Evolutionary conservation across 2,797 vertebrate genomes (phyloP), one percentile per base, ranked within the genome.

Genomic region (Tauraco hartlaubi): DNA sequence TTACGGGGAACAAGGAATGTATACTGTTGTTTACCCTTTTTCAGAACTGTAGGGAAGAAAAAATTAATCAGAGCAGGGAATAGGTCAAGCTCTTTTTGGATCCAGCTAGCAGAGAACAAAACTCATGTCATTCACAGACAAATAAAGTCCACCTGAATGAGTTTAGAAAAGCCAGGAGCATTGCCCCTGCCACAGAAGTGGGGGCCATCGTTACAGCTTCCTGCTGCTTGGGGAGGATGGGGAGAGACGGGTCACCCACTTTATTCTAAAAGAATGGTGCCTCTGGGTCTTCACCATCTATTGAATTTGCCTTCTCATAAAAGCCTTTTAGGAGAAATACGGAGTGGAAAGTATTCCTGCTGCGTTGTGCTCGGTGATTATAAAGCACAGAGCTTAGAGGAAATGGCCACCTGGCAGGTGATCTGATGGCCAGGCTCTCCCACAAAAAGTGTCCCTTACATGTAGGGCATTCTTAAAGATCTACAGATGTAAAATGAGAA

Each of bases 201-300:
- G 22, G 41, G 26, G 15, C 48, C 35, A 67, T 13, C 7, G 3
- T n/a, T 66, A 39, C 11, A 79, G 4, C 8, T 82, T 90, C 25
- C 48, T 62, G 15, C 6, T 35, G 21, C 51, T 5, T 37, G 14
- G 29, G 15, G 5, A 90, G 25, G 29, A 25, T 48, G 13, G 9
- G 17, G n/a, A 49, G 29, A 58, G 1, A 2, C 2, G 6, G 5
- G 9, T 68, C 12, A 18, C 19, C 7, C 18, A 25, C 13, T 5
- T 20, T 0, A 0, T 39, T 76, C 39, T 62, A 7, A 48, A 76
- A n/a, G 15, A 55, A 46, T 7, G 7, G 28, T 66, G n/a, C 9
- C 39, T 74, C 18, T 9, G 52, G 18, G 11, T 75, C 5, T 51
- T 75, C 39, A 74, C 17, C 7, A 8, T 23, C 3, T 43, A 28